phyloP scores from a whole-genome alignment of 2,888 invertebrate species.

The Eilema sororculum region DNA sequence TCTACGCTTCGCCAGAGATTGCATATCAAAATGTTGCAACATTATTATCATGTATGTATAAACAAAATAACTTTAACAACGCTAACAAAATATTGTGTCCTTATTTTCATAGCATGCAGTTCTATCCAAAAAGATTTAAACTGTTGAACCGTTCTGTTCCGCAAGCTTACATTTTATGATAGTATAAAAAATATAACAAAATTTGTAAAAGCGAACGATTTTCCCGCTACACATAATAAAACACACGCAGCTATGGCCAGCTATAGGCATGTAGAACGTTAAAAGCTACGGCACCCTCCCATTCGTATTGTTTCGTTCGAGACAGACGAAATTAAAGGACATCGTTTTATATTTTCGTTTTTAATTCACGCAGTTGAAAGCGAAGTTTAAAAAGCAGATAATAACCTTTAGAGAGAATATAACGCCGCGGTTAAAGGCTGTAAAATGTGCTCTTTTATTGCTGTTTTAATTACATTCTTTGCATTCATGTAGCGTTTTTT shows the following conservation, averaged over 20 bases:
- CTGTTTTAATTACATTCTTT: constrained; percentile 81
- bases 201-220: constrained; percentile 48
- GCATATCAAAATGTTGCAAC: too few relatives aligned
- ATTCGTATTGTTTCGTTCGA: constrained; percentile 72
- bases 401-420: constrained; percentile 74
- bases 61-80: neutral
- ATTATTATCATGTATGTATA: too few relatives aligned
- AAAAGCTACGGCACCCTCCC: constrained; percentile 62
- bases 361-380: constrained; percentile 76
- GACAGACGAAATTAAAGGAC: constrained; percentile 76
- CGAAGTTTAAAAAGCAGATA: constrained; percentile 81
- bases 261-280: constrained; percentile 59
- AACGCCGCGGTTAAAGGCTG: constrained; percentile 72
- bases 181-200: constrained; percentile 47
- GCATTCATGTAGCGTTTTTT: constrained; percentile 64
- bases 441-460: constrained; percentile 79
- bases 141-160: constrained; percentile 14
- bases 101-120: neutral
- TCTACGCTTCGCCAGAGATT: too few relatives aligned
- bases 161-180: constrained; percentile 33
- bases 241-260: constrained; percentile 48
- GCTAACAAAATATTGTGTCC: neutral
- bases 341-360: constrained; percentile 78
- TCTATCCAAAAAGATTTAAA: constrained; percentile 10
- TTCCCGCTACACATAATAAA: constrained; percentile 50